Conservation (phyloP, 2,113 vertebrate genomes). For the Alosa alosa region DNA sequence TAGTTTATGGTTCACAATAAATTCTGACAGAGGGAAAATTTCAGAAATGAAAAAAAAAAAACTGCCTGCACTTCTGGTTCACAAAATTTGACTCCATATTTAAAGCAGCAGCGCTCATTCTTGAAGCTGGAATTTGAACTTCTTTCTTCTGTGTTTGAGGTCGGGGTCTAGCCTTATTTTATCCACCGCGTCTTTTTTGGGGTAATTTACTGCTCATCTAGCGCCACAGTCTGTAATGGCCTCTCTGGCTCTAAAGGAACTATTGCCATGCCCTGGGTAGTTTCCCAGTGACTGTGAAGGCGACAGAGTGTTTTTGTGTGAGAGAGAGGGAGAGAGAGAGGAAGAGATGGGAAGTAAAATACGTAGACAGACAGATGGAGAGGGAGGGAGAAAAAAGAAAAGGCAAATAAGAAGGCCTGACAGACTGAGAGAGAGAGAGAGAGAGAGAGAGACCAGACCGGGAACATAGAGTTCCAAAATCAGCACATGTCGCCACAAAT, state of each 20-base stretch:
- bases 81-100: neutral
- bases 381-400: neutral
- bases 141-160: conserved; percentile 13
- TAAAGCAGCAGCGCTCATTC: neutral
- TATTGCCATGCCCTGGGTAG: neutral
- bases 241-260: conserved; percentile 39
- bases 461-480: conserved; percentile 25
- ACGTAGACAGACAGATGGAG: neutral
- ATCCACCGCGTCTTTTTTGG: conserved; percentile 3
- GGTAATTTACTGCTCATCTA: neutral
- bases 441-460: neutral
- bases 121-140: neutral
- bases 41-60: neutral
- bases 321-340: neutral
- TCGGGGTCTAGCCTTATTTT: neutral
- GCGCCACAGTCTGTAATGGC: neutral
- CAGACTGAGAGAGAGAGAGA: neutral
- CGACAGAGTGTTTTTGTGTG: neutral
- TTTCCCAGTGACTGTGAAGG: neutral
- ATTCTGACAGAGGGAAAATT: neutral
- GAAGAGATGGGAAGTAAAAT: neutral
- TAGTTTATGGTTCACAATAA: neutral
- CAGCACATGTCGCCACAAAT: conserved; percentile 19
- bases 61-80: neutral
- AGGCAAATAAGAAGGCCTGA: neutral